phyloP scores from a whole-genome alignment of 2,797 vertebrate genomes.

The Tenualosa thibaudeaui region DNA sequence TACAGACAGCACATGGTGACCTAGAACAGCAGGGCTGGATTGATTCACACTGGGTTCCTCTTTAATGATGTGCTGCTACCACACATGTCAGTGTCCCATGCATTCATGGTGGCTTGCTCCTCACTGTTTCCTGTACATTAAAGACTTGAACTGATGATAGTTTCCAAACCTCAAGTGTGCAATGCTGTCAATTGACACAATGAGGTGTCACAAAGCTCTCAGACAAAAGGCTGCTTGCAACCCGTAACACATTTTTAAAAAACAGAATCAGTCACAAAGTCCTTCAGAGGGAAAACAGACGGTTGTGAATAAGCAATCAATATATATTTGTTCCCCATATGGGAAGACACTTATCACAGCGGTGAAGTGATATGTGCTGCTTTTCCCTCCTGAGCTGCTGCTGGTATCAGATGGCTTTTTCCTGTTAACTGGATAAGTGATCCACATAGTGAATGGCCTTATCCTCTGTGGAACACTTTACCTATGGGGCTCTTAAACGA shows the following conservation, averaged over 20 bases:
- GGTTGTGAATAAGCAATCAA: slow-evolving; percentile 21
- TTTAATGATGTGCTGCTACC: background rate
- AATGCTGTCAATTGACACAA: background rate
- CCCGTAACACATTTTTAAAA: background rate
- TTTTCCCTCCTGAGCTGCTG: background rate
- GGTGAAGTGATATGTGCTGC: background rate
- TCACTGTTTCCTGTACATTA: background rate
- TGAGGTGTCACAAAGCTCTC: background rate
- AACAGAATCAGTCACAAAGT: slow-evolving; percentile 4
- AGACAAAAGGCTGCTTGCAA: background rate
- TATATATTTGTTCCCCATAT: background rate
- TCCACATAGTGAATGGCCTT: slow-evolving; percentile 1
- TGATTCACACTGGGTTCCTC: background rate
- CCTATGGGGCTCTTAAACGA: background rate
- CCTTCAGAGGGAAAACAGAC: background rate
- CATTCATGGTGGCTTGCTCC: background rate
- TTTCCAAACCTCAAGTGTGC: background rate
- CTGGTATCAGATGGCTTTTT: slow-evolving; percentile 6
- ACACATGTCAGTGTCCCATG: background rate
- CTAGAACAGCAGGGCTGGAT: no score
- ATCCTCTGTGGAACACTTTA: slow-evolving; percentile 8
- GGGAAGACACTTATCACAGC: background rate
- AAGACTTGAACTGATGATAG: background rate
- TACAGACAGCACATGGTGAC: no score
- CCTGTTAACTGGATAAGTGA: slow-evolving; percentile 22